Conservation (phyloP, 2,113 vertebrate genomes). For the Rhinolophus sinicus region DNA sequence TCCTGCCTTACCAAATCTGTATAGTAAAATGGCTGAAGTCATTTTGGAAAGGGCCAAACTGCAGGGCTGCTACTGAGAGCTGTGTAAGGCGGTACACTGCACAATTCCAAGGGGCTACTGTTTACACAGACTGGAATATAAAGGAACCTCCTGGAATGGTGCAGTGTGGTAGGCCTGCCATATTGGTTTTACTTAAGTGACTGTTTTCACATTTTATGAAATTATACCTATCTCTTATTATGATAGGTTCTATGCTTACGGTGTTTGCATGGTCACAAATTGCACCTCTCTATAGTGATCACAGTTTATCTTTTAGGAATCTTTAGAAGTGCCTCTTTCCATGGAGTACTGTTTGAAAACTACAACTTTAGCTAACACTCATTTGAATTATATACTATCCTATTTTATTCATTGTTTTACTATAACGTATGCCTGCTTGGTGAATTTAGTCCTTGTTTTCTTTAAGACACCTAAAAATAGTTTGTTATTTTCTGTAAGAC, state of each 20-base stretch:
- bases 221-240: background rate
- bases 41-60: background rate
- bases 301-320: constrained; percentile 24
- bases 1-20: background rate
- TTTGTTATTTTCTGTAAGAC: background rate
- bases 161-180: background rate
- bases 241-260: background rate
- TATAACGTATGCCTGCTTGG: background rate
- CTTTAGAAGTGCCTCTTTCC: background rate
- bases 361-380: constrained; percentile 5
- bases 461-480: constrained; percentile 39
- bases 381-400: background rate
- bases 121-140: background rate
- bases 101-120: background rate
- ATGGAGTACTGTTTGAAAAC: background rate
- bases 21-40: background rate
- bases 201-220: constrained; percentile 26
- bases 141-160: background rate
- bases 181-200: background rate
- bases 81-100: too few species aligned
- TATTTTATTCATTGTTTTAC: constrained; percentile 39
- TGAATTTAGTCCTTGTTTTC: constrained; percentile 46
- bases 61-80: background rate
- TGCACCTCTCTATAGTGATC: background rate
- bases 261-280: background rate